Base-by-base conservation (phyloP, 2,797 vertebrate genomes). In the Halcyon chelicuti region DNA sequence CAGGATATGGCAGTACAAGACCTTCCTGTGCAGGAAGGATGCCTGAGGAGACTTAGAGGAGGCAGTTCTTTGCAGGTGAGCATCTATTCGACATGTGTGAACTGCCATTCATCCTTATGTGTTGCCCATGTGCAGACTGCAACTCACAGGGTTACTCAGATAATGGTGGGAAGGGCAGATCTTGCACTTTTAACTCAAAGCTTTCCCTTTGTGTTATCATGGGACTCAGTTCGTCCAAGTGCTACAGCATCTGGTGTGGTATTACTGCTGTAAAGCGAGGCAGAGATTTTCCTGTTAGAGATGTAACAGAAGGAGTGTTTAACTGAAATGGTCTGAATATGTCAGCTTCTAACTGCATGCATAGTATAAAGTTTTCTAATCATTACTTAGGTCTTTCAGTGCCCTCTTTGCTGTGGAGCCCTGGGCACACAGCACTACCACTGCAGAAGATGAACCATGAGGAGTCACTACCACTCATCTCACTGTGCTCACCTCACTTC, bases 291-390 rank as follows among this genome's bases (percentile, higher is more conserved):
- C 44, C 49, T 63, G 28, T 44, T 80, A 70, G 47, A 92, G 40
- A 62, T 1, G 1, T 15, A 19, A 54, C 46, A 70, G 16, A 31
- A 39, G 22, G 26, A 78, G 74, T 82, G 86, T 96, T 97, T 97
- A 97, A 93, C 47, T 77, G 28, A 22, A 11, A 61, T 62, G 57
- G 68, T 92, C 67, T 94, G 96, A 94, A 78, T 19, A 14, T 12
- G 35, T n/a, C 76, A 88, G 3, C 18, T 62, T 86, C 76, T 66
- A 54, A 26, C 0, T 2, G 5, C 20, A 44, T 6, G 9, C 2
- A 11, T 5, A 52, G 20, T 19, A 25, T n/a, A 29, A 88, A 42
- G 15, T 61, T 89, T 79, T 54, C 33, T 28, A 33, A 49, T 29
- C 2, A 42, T 46, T 68, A 10, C 10, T 91, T 71, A 29, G 23